These are phyloP conservation scores for Lasioglossum villosulum DNA, from an alignment of 2,888 invertebrate species.

Conservation along the genomic window DNA sequence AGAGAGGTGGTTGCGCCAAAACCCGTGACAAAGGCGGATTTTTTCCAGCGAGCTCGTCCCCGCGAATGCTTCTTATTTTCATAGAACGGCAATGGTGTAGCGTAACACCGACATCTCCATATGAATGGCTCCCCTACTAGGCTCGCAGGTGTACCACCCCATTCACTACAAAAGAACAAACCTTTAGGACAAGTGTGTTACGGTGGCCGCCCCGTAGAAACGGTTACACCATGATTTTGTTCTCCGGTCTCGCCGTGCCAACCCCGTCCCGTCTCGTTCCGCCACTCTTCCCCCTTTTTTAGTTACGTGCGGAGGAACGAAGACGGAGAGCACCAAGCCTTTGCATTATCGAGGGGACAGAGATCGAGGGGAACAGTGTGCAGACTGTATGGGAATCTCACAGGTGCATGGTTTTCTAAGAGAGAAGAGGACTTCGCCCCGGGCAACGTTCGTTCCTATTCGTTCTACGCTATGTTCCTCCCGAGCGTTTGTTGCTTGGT, in stretches of 20 bases:
- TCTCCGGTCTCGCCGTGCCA: conserved; percentile 42
- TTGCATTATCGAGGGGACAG: conserved; percentile 76
- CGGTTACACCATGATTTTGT: conserved; percentile 83
- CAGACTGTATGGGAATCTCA: conserved; percentile 82
- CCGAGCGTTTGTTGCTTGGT: conserved; percentile 18
- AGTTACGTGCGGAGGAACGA: conserved; percentile 55
- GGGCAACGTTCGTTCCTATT: conserved; percentile 67
- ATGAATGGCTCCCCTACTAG: conserved; percentile 80
- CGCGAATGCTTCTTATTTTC: conserved; percentile 74
- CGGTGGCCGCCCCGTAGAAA: conserved; percentile 76
- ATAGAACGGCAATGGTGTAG: conserved; percentile 78
- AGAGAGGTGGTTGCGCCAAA: conserved; percentile 41
- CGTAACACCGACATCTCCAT: conserved; percentile 82
- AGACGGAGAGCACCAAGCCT: conserved; percentile 57
- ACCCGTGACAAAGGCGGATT: conserved; percentile 60
- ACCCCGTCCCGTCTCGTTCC: conserved; percentile 3
- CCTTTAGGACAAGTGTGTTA: conserved; percentile 82
- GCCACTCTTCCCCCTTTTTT: conserved; percentile 34
- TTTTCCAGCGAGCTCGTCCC: conserved; percentile 44
- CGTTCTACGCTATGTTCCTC: conserved; percentile 13
- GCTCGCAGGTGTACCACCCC: conserved; percentile 83
- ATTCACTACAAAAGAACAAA: conserved; percentile 77
- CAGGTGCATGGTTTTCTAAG: conserved; percentile 82
- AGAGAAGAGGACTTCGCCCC: conserved; percentile 72
- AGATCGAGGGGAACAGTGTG: conserved; percentile 72